Percentiles rank a stretch among this genome's conserved stretches.
These are phyloP conservation scores for Malurus melanocephalus DNA, from an alignment of 2,113 vertebrate species.

Conservation along the genomic window DNA sequence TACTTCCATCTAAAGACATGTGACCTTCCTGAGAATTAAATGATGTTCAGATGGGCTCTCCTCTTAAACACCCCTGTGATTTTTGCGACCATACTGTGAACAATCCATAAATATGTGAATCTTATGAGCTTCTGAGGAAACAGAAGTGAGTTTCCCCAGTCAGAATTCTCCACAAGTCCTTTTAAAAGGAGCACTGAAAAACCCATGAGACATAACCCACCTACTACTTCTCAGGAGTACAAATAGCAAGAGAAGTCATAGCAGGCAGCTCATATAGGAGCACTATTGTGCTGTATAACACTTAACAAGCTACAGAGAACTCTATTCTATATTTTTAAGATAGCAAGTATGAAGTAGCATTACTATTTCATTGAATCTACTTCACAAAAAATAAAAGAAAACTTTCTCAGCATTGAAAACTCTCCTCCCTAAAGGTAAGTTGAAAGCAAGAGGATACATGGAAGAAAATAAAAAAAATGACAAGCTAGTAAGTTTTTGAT, in stretches of 20 bases:
- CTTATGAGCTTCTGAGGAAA: neutral
- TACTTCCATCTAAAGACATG: neutral
- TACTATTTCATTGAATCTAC: neutral
- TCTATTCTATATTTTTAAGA: neutral
- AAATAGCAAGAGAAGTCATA: neutral
- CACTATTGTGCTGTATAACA: neutral
- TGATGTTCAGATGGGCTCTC: neutral
- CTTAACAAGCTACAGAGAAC: neutral
- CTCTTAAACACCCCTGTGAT: neutral
- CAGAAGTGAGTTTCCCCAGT: accelerated
- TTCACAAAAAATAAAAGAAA: neutral
- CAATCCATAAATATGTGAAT: neutral
- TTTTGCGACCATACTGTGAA: neutral
- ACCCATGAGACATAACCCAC: neutral
- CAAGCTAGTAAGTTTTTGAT: neutral
- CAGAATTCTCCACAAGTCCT: neutral
- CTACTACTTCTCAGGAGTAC: neutral
- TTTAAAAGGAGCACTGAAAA: neutral
- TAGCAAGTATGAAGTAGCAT: neutral
- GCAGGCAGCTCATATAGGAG: neutral
- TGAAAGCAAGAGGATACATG: neutral
- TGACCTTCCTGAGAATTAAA: neutral
- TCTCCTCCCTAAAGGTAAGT: neutral
- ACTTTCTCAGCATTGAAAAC: neutral
- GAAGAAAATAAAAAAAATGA: neutral